These are phyloP conservation scores for Macrophya annulata DNA, from an alignment of 2,888 invertebrate species.

Conservation along the genomic window DNA sequence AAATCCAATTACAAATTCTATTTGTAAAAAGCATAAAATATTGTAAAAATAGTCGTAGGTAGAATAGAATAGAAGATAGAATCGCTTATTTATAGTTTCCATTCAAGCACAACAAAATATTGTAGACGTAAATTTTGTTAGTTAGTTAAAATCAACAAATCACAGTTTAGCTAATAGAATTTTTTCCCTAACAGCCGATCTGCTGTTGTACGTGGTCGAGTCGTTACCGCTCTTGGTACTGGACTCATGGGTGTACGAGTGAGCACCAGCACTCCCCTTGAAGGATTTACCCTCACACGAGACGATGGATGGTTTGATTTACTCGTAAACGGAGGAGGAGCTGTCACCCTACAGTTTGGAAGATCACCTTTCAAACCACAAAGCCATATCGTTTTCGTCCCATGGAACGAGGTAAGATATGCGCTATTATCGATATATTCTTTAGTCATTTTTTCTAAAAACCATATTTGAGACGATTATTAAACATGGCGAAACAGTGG, in stretches of 20 bases:
- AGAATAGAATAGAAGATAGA: conserved; percentile 52
- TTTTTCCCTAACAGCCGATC: conserved; percentile 88
- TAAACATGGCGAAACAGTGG: not conserved
- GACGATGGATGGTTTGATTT: conserved; percentile 99
- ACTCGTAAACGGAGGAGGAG: conserved; percentile 99
- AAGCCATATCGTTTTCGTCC: conserved; percentile 93
- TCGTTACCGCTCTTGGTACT: conserved; percentile 94
- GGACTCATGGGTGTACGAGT: conserved; percentile 98
- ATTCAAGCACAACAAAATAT: conserved; percentile 47
- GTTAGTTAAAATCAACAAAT: conserved; percentile 20
- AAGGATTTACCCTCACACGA: conserved; percentile 96
- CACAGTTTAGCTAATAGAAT: conserved; percentile 52
- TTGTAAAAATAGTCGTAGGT: conserved; percentile 37
- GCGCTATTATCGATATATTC: not conserved
- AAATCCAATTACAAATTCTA: not conserved
- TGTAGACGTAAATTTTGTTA: conserved; percentile 48
- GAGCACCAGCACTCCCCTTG: conserved; percentile 95
- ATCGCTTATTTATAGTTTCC: conserved; percentile 52
- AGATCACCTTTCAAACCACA: conserved; percentile 94
- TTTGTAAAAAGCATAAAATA: conserved; percentile 12
- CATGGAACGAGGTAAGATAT: conserved; percentile 93
- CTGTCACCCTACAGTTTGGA: conserved; percentile 97
- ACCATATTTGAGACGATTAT: conserved; percentile 3
- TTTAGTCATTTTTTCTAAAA: conserved; percentile 23
- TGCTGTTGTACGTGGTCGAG: conserved; percentile 97